Evolutionary conservation across 2,113 vertebrate genomes (phyloP), one percentile per base, ranked within the genome.

Genomic region (Sterna hirundo): DNA sequence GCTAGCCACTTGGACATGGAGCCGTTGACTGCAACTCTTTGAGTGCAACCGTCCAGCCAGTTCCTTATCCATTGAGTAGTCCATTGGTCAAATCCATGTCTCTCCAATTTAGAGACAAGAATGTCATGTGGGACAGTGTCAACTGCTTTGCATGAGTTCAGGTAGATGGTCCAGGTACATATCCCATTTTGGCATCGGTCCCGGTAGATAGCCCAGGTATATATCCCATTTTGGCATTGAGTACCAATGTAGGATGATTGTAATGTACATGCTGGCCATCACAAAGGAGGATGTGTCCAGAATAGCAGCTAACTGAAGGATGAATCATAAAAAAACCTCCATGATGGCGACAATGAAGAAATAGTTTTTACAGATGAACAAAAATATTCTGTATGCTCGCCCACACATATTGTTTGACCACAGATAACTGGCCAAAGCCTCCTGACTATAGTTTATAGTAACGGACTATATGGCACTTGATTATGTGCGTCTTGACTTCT

Each of bases 401-500:
- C 90, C n/a, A 34, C 15, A 40, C 10, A 27, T 74, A 51, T 36
- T 76, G 7, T 66, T 85, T 87, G 77, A 91, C 38, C 62, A 76
- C 57, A 92, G 80, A 93, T 34, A 75, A 74, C 38, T 88, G 81
- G 11, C 13, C 57, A 87, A 86, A 84, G 17, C 15, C 57, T 81
- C 32, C 38, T 71, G 80, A 75, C 72, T 88, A 32, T 10, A 15
- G 22, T 46, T 82, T 65, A 42, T 29, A 60, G 30, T 46, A 81
- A 90, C 27, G 54, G 29, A 85, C 62, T 96, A 5, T 54, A 79
- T 60, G 74, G 42, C 3, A 18, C 68, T 90, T 85, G 70, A 82
- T 83, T 95, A 87, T 27, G 86, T 91, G 61, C 55, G 36, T 92
- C 47, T 90, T 85, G 74, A 89, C 60, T 92, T 93, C 81, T 94